phyloP scores from a whole-genome alignment of 2,113 vertebrate species.

The Anseranas semipalmata region DNA sequence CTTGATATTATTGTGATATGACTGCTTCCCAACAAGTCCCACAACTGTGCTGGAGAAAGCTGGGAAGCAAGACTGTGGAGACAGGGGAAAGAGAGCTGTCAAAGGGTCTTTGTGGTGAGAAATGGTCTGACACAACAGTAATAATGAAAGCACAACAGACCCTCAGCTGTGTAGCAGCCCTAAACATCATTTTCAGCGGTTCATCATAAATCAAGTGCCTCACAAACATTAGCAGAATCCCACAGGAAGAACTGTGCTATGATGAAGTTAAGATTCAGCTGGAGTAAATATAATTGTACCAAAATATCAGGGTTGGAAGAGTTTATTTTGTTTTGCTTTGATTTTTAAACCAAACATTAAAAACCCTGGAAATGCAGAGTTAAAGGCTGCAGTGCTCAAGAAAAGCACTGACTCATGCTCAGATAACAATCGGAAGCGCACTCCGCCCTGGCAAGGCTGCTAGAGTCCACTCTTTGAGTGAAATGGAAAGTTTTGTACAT shows the following conservation, averaged over 20 bases:
- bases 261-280: conserved; percentile 39
- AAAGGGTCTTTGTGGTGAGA: conserved; percentile 29
- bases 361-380: conserved; percentile 24
- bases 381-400: conserved; percentile 18
- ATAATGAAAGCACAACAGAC: not conserved
- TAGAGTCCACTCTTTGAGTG: not conserved
- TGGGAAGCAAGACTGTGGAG: not conserved
- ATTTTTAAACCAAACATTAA: conserved; percentile 55
- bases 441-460: conserved; percentile 2
- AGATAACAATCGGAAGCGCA: not conserved
- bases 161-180: not conserved
- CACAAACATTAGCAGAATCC: conserved; percentile 45
- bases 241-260: conserved; percentile 27
- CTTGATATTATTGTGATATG: not conserved
- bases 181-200: not conserved
- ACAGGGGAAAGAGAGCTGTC: not conserved
- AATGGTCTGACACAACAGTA: not conserved
- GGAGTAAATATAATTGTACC: conserved; percentile 32
- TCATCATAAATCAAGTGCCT: conserved; percentile 43
- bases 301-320: conserved; percentile 24
- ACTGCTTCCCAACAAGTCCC: not conserved
- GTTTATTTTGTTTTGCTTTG: conserved; percentile 59
- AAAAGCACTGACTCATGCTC: not conserved
- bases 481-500: conserved; percentile 14
- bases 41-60: not conserved